Conservation (phyloP, 2,888 invertebrate species). For the Iselma pallidipennis region DNA sequence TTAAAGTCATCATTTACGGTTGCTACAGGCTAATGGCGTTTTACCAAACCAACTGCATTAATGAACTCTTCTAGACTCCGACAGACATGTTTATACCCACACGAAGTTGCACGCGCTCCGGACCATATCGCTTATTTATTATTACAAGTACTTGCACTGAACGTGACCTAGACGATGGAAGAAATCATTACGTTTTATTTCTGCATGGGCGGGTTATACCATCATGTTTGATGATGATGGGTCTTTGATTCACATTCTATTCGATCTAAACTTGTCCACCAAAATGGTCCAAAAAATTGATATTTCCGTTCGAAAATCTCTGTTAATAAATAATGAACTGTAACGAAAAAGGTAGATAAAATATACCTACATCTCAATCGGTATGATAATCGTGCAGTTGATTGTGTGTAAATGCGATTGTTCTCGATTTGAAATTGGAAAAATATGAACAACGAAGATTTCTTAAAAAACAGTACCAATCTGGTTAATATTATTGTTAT, state of each 20-base stretch:
- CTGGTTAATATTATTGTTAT: not conserved
- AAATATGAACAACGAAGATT: not conserved
- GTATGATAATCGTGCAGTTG: not conserved
- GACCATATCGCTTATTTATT: slow-evolving; percentile 57
- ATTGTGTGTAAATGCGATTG: slow-evolving; percentile 1
- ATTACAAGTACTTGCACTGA: slow-evolving; percentile 53
- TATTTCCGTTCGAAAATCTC: too few species aligned
- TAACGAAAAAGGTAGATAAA: not conserved
- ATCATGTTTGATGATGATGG: not conserved
- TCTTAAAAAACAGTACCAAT: not conserved
- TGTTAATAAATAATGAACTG: too few species aligned
- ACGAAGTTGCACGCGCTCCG: slow-evolving; percentile 55
- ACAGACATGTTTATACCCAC: slow-evolving; percentile 56
- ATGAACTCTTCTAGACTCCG: slow-evolving; percentile 55
- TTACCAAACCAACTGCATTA: slow-evolving; percentile 56
- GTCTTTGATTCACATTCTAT: not conserved
- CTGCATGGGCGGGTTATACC: slow-evolving; percentile 21
- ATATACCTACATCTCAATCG: not conserved
- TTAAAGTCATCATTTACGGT: slow-evolving; percentile 55
- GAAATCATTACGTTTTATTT: slow-evolving; percentile 50
- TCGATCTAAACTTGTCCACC: not conserved
- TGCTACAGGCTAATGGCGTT: slow-evolving; percentile 53
- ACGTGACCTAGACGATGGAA: slow-evolving; percentile 55
- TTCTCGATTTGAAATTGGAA: not conserved
- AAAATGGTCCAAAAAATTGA: too few species aligned